These are phyloP conservation scores for Amphilophus citrinellus DNA, from an alignment of 2,113 vertebrate genomes.

Conservation along the genomic window DNA sequence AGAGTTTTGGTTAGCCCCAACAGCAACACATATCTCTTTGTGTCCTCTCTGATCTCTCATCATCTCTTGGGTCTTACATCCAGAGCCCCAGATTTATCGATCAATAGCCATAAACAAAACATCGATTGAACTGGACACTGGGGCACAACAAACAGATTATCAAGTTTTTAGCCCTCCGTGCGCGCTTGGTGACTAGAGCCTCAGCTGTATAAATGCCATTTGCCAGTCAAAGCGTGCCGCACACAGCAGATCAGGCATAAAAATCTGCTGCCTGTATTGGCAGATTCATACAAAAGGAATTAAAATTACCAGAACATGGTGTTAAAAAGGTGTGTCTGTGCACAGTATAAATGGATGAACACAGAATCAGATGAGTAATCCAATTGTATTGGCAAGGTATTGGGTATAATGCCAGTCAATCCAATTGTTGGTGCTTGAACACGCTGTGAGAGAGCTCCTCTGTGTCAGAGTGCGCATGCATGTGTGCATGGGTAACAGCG, in stretches of 20 bases:
- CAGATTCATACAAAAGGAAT: conserved; percentile 23
- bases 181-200: conserved; percentile 2
- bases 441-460: conserved; percentile 18
- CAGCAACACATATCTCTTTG: conserved; percentile 56
- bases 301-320: conserved; percentile 25
- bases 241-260: conserved; percentile 15
- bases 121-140: conserved; percentile 68
- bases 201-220: background rate
- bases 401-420: conserved; percentile 66
- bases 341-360: conserved; percentile 52
- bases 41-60: conserved; percentile 66
- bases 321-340: conserved; percentile 16
- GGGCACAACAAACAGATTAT: conserved; percentile 59
- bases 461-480: background rate
- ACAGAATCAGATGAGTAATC: conserved; percentile 61
- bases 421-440: conserved; percentile 51
- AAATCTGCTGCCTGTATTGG: background rate
- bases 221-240: background rate
- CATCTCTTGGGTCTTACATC: conserved; percentile 63
- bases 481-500: background rate
- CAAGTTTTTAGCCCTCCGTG: conserved; percentile 36
- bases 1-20: conserved; percentile 17
- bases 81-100: conserved; percentile 70
- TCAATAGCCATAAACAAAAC: conserved; percentile 76
- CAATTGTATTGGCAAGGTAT: conserved; percentile 59